Evolutionary conservation across 2,113 vertebrate species (phyloP).

Genomic region (Microcebus griseorufus): DNA sequence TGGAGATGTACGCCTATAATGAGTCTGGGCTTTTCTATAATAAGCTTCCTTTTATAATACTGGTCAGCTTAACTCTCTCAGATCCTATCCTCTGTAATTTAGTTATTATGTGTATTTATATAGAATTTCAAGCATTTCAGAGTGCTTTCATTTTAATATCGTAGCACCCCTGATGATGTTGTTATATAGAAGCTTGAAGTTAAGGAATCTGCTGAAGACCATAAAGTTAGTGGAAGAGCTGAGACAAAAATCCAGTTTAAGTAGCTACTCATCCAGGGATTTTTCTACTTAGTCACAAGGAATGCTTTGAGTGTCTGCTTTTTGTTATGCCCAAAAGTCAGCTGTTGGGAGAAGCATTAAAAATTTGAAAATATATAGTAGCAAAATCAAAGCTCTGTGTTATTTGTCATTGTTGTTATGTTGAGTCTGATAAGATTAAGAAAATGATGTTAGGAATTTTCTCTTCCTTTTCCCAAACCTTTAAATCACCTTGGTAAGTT

Average conservation of each 20-base stretch:
- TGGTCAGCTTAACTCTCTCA: not conserved
- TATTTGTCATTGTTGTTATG: not conserved
- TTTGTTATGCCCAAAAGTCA: not conserved
- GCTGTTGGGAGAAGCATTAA: not conserved
- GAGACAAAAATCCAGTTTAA: not conserved
- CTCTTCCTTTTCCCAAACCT: not conserved
- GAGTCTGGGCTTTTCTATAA: constrained; percentile 14
- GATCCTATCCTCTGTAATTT: not conserved
- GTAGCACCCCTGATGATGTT: not conserved
- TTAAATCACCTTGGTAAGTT: not conserved
- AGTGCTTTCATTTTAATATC: not conserved
- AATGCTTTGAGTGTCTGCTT: not conserved
- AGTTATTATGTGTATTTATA: not conserved
- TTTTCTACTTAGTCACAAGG: not conserved
- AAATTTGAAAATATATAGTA: not conserved
- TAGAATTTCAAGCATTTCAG: constrained; percentile 2
- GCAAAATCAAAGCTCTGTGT: not conserved
- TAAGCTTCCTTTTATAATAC: not conserved
- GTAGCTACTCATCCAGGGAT: not conserved
- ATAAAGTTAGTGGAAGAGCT: not conserved
- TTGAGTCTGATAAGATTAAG: constrained; percentile 23
- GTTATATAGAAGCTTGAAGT: not conserved
- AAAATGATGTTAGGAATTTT: not conserved
- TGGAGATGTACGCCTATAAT: not conserved
- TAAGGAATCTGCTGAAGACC: constrained; percentile 8